These are phyloP conservation scores for Onthophagus sagittarius DNA, from an alignment of 2,888 invertebrate species.

Conservation along the genomic window DNA sequence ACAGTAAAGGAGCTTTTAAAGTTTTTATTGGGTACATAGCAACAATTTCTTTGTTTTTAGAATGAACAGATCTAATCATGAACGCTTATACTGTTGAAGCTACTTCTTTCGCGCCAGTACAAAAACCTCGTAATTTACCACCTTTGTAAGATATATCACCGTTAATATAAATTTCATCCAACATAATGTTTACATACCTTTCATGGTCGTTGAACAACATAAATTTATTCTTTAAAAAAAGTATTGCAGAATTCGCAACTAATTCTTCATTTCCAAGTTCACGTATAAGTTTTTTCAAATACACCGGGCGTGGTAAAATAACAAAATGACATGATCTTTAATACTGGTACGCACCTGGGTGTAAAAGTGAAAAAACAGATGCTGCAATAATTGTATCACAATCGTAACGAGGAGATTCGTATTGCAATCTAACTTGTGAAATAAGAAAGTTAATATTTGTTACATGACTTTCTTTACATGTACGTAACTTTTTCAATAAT, in stretches of 20 bases:
- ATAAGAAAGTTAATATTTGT: background rate
- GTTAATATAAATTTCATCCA: background rate
- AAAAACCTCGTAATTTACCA: background rate
- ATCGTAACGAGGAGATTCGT: background rate
- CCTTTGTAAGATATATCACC: background rate
- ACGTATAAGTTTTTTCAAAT: background rate
- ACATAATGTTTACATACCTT: background rate
- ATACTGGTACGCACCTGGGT: too few species aligned
- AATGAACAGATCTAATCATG: background rate
- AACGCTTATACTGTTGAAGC: background rate
- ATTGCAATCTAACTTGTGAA: background rate
- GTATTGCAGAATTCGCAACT: background rate
- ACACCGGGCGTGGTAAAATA: background rate
- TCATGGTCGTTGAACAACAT: background rate
- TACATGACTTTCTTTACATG: background rate
- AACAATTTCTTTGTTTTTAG: background rate
- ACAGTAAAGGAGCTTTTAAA: too few species aligned
- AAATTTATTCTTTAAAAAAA: background rate
- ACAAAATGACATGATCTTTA: background rate
- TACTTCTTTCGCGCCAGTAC: background rate
- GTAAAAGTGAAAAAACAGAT: background rate
- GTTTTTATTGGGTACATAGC: too few species aligned
- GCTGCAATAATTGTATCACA: background rate
- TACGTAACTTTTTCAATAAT: background rate
- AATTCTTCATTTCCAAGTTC: background rate